Evolutionary conservation across 2,113 vertebrate genomes (phyloP).

Genomic region (Galbula dea): DNA sequence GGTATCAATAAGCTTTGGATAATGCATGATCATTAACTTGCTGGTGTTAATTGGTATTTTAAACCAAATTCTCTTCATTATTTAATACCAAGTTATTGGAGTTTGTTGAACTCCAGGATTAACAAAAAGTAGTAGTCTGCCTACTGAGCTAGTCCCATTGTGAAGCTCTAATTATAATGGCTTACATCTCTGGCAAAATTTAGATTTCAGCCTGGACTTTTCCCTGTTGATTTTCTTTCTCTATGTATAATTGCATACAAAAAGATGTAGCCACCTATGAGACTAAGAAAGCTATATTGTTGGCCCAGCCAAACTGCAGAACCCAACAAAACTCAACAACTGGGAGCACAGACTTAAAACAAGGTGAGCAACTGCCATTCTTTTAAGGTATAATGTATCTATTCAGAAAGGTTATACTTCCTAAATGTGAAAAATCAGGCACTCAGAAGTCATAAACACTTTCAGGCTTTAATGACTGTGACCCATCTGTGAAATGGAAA

Average conservation of each 20-base stretch:
- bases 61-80: background rate
- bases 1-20: background rate
- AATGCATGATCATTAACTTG: background rate
- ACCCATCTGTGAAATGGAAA: background rate
- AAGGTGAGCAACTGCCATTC: background rate
- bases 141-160: background rate
- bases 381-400: background rate
- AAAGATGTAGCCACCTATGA: background rate
- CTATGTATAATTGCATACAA: background rate
- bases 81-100: background rate
- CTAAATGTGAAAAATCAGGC: background rate
- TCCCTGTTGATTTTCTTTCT: background rate
- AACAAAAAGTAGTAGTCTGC: background rate
- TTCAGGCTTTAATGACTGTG: background rate
- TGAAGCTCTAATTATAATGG: background rate
- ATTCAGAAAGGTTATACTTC: background rate
- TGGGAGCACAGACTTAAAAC: background rate
- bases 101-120: background rate
- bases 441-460: accelerated
- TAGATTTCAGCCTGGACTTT: background rate
- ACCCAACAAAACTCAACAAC: background rate
- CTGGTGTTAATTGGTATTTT: background rate
- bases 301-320: background rate
- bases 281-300: background rate
- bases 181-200: background rate